A percentile compares a stretch with the other conserved stretches of the same genome.
phyloP scores from a whole-genome alignment of 2,797 vertebrate species.

The Neomorphus geoffroyi region DNA sequence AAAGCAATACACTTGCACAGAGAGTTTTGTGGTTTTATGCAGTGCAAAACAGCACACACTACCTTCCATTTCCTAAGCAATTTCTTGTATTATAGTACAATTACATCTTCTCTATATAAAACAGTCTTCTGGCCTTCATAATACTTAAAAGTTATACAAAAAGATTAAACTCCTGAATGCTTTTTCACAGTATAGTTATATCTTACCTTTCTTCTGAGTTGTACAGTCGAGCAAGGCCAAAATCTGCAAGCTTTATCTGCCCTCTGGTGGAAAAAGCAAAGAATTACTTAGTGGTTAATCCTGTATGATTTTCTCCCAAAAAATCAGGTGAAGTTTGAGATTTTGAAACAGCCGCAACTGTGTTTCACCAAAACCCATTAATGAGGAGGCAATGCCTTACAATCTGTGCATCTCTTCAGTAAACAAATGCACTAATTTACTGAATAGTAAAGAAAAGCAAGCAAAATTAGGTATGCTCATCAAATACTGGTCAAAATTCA shows the following conservation, averaged over 20 bases:
- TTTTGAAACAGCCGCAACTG: neutral
- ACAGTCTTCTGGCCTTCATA: neutral
- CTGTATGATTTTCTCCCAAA: neutral
- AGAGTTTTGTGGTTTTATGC: neutral
- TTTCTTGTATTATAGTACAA: neutral
- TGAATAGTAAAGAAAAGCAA: neutral
- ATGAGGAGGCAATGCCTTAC: neutral
- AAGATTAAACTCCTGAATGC: neutral
- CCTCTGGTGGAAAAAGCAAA: conserved; percentile 79
- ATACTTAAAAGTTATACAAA: neutral
- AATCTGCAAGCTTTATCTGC: conserved; percentile 87
- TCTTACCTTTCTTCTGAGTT: conserved; percentile 86
- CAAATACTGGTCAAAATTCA: neutral
- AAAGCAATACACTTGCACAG: neutral
- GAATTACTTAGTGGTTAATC: conserved; percentile 21
- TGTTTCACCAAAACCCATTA: neutral
- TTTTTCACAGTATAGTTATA: neutral
- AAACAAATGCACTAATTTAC: neutral
- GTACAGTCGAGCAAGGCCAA: conserved; percentile 84
- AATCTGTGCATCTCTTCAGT: neutral
- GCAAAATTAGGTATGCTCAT: neutral
- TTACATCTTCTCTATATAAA: neutral
- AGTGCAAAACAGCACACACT: neutral
- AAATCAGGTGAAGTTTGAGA: neutral
- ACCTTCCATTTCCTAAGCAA: neutral